Evolutionary conservation across 2,888 invertebrate genomes (phyloP).

Genomic region (Scrobipalpa costella): DNA sequence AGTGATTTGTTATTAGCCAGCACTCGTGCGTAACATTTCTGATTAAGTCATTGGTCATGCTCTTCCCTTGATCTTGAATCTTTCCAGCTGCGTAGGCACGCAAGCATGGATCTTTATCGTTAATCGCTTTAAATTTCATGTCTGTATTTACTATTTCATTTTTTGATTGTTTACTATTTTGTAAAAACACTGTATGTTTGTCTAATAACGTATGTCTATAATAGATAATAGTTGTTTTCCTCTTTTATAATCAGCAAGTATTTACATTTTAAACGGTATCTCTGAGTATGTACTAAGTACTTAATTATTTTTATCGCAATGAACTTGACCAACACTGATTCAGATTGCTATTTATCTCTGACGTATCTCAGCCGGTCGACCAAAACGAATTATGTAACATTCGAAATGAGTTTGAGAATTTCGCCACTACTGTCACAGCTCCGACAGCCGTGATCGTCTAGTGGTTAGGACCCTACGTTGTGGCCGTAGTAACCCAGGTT

Average conservation of each 20-base stretch:
- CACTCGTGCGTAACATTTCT: no score
- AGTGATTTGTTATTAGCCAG: no score
- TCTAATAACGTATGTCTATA: not conserved
- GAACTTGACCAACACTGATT: slow-evolving; percentile 5
- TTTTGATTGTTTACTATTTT: not conserved
- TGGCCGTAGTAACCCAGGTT: slow-evolving; percentile 85
- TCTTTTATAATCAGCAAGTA: not conserved
- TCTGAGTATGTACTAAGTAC: not conserved
- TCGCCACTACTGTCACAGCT: slow-evolving; percentile 39
- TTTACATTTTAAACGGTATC: not conserved
- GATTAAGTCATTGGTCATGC: no score
- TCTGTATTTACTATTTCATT: not conserved
- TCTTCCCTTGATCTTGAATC: not conserved
- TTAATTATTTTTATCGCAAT: slow-evolving; percentile 3
- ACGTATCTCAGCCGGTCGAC: not conserved
- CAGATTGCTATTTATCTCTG: slow-evolving; percentile 14
- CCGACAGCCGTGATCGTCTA: slow-evolving; percentile 85
- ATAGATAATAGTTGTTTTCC: not conserved
- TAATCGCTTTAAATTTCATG: not conserved
- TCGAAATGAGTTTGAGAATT: slow-evolving; percentile 19
- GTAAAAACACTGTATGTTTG: not conserved
- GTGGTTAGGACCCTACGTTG: slow-evolving; percentile 87
- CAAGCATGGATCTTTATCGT: no score
- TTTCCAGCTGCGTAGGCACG: not conserved
- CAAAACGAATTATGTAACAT: slow-evolving; percentile 12